Base-by-base conservation (phyloP, 2,888 invertebrate genomes). In the Caenorhabditis sulstoni region DNA sequence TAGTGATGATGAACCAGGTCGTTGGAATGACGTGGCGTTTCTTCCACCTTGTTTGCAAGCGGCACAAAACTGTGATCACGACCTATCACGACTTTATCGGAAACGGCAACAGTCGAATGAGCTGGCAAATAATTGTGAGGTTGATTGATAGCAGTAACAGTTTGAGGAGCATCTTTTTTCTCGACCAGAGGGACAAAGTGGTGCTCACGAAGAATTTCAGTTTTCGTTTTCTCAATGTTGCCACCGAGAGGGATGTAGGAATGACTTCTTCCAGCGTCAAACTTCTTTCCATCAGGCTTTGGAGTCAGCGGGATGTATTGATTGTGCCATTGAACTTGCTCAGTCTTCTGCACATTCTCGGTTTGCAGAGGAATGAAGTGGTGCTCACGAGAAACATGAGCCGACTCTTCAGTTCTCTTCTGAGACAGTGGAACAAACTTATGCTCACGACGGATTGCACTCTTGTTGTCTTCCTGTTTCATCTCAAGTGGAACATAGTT, bases 61-160 rank as follows among this genome's bases (percentile, higher is more conserved):
- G 79, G 79, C 55, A 74, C 53, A 74, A 57, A 79, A 68, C 44
- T 64, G 65, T 79, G 79, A 37, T 78, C 67, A 44, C 52, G 71
- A 49, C 57, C 66, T 67, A 71, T 73, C 66, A 39, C 35, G 14
- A 20, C 50, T 49, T 76, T 62, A 57, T 62, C 64, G 41, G 65
- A 59, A 50, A 53, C 45, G 41, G 65, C 67, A 39, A 55, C 66
- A 50, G 58, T 70, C 11, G 57, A 59, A 58, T 70, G 65, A 70
- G 64, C 58, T 70, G 77, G 77, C 64, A 77, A 35, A 57, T 65
- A 77, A 57, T 65, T 65, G 58, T 77, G 77, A 1, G 23, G 47
- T 45, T 58, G 77, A 65, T 65, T 71, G 77, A 77, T 77, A 16
- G 44, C 22, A 52, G 7, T 29, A 44, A 20, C 45, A 29, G 35